Conservation (phyloP, 2,113 vertebrate species). For the Lophotis ruficrista region DNA sequence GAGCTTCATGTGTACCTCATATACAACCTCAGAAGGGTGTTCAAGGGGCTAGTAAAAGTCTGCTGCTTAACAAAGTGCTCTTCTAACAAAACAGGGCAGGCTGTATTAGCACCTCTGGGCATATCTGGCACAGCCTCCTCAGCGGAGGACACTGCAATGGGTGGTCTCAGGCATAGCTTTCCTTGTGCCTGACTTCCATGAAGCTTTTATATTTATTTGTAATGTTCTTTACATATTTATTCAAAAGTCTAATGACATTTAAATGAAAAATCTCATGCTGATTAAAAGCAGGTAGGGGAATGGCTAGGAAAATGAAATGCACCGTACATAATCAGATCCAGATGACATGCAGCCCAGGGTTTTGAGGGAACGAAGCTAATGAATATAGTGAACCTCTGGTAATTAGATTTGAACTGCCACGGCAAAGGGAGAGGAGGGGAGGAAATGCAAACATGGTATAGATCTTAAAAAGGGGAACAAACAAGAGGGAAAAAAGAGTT, state of each 20-base stretch:
- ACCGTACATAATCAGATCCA: constrained; percentile 59
- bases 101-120: background rate
- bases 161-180: constrained; percentile 28
- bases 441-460: background rate
- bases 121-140: background rate
- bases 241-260: constrained; percentile 61
- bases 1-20: background rate
- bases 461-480: constrained; percentile 40
- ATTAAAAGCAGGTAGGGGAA: constrained; percentile 69
- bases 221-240: constrained; percentile 35
- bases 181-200: background rate
- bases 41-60: background rate
- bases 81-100: background rate
- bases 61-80: background rate
- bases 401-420: constrained; percentile 57
- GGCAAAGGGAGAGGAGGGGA: background rate
- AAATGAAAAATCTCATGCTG: constrained; percentile 65
- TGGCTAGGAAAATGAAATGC: constrained; percentile 58
- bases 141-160: background rate
- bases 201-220: constrained; percentile 45
- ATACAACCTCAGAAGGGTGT: background rate
- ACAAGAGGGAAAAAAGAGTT: background rate
- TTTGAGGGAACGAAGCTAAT: constrained; percentile 46
- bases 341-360: constrained; percentile 30
- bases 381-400: constrained; percentile 52